Conservation (phyloP, 2,113 vertebrate species). For the Pardalotus punctatus region DNA sequence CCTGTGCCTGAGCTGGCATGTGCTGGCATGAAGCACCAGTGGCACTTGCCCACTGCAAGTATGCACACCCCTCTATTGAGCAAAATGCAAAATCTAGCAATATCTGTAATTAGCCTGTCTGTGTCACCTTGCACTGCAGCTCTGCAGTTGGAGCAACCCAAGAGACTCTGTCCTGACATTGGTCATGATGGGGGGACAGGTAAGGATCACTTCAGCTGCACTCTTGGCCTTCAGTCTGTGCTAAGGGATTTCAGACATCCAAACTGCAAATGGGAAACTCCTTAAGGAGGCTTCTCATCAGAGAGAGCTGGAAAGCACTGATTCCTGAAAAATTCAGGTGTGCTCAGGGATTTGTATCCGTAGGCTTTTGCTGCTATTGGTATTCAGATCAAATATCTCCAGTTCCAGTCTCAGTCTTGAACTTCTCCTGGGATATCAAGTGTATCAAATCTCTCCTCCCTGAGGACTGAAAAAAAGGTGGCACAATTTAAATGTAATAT, state of each 20-base stretch:
- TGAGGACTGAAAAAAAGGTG: background rate
- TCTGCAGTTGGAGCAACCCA: background rate
- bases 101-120: background rate
- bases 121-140: background rate
- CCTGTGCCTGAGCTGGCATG: background rate
- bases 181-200: background rate
- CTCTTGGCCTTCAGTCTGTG: background rate
- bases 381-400: slow-evolving; percentile 26
- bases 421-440: slow-evolving; percentile 6
- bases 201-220: background rate
- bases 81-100: background rate
- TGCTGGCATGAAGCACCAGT: background rate
- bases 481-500: background rate
- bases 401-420: background rate
- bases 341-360: background rate
- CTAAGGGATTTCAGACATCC: background rate
- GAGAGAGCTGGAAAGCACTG: background rate
- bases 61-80: background rate
- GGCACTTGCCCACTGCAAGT: background rate
- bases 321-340: background rate
- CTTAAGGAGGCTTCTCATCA: background rate
- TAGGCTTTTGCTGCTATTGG: background rate
- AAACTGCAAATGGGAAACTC: background rate
- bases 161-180: background rate
- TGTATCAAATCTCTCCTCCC: background rate